These are phyloP conservation scores for Camelus bactrianus DNA, from an alignment of 2,113 vertebrate genomes.

Conservation along the genomic window DNA sequence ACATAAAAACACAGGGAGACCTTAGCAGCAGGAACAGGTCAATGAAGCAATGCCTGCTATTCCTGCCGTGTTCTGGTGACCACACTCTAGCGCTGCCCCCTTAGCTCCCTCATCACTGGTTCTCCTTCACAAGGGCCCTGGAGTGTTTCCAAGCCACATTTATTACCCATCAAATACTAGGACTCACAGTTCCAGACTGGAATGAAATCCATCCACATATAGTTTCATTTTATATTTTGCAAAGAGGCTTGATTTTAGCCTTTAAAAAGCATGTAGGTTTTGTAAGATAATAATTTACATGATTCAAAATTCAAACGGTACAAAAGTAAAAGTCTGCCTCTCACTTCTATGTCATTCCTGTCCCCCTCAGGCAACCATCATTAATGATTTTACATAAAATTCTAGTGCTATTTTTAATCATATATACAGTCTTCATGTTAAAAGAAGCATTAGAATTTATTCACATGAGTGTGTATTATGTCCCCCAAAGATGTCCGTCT, in stretches of 20 bases:
- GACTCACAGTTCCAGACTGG: background rate
- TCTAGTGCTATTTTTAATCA: background rate
- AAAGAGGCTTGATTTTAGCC: background rate
- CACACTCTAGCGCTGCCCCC: background rate
- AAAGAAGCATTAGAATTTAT: background rate
- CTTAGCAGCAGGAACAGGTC: background rate
- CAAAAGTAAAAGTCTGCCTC: background rate
- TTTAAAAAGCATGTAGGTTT: background rate
- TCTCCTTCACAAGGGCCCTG: background rate
- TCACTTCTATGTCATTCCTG: background rate
- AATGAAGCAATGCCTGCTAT: background rate
- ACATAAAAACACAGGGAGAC: constrained; percentile 20
- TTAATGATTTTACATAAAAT: background rate
- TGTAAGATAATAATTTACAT: background rate
- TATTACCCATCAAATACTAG: background rate
- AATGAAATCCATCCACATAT: background rate
- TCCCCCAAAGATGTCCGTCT: background rate
- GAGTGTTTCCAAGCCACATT: background rate
- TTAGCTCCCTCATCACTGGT: background rate
- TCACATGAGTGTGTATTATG: background rate
- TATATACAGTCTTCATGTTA: background rate
- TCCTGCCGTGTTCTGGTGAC: background rate
- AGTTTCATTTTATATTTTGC: background rate
- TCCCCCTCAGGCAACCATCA: background rate
- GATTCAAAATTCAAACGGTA: constrained; percentile 17